Conservation (phyloP, 2,888 invertebrate genomes). For the Patella caerulea region DNA sequence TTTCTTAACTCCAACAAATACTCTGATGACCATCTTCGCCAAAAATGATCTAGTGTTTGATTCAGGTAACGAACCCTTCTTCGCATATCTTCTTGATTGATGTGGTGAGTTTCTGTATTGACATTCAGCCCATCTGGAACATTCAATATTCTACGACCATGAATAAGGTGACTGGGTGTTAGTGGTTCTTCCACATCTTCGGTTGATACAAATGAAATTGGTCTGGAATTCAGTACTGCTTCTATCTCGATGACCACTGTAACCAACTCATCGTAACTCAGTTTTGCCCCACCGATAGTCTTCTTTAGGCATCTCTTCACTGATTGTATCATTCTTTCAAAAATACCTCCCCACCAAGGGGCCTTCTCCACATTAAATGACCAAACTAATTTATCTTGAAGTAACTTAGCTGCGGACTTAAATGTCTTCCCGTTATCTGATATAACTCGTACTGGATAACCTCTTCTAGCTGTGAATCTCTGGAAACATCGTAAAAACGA, state of each 20-base stretch:
- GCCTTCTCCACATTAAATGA: not conserved
- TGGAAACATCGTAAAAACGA: not conserved
- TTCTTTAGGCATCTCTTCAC: conserved; percentile 4
- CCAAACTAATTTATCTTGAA: not conserved
- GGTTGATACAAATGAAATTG: not conserved
- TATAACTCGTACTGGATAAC: not conserved
- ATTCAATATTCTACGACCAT: not conserved
- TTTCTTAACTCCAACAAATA: not conserved
- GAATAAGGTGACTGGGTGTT: not conserved
- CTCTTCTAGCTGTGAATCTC: not conserved
- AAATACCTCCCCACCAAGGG: not conserved
- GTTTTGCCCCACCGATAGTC: not conserved
- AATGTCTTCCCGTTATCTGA: not conserved
- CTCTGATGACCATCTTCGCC: not conserved
- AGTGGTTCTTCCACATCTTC: not conserved
- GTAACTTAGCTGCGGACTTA: not conserved
- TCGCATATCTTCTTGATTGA: too few relatives aligned
- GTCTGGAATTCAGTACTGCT: conserved; percentile 2
- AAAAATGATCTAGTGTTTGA: not conserved
- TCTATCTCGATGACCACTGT: not conserved
- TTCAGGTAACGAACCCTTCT: not conserved
- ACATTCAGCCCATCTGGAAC: not conserved
- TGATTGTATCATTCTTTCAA: not conserved
- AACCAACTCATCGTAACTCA: not conserved
- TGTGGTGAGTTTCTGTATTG: not conserved